Conservation (phyloP, 2,888 invertebrate genomes). For the Oeneis ivallda region DNA sequence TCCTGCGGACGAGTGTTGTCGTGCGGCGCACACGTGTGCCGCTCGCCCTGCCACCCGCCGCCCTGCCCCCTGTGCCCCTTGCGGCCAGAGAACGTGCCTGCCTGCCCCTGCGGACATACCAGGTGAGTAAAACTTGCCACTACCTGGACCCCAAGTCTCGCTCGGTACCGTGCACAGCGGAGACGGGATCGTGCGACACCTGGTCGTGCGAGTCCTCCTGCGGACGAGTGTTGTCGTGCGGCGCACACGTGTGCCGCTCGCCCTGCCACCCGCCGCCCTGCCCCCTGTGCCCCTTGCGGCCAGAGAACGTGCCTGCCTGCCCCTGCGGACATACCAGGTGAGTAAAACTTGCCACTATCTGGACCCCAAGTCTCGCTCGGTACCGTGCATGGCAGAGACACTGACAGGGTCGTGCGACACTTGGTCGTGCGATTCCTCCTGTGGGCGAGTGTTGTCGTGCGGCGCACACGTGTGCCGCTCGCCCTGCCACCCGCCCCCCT, state of each 20-base stretch:
- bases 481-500: slow-evolving; percentile 92
- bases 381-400: slow-evolving; percentile 59
- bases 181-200: too few species aligned
- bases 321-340: slow-evolving; percentile 68
- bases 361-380: slow-evolving; percentile 51
- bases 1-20: slow-evolving; percentile 79
- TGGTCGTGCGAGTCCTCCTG: slow-evolving; percentile 66
- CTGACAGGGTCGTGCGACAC: too few species aligned
- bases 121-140: slow-evolving; percentile 45
- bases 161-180: slow-evolving; percentile 56
- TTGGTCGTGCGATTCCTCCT: slow-evolving; percentile 87
- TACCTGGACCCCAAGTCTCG: slow-evolving; percentile 52
- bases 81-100: slow-evolving; percentile 52
- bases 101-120: slow-evolving; percentile 70
- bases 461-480: slow-evolving; percentile 94
- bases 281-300: slow-evolving; percentile 83
- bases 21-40: slow-evolving; percentile 95
- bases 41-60: slow-evolving; percentile 92
- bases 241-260: slow-evolving; percentile 92
- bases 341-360: slow-evolving; percentile 41
- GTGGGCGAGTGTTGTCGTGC: slow-evolving; percentile 91
- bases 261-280: slow-evolving; percentile 94
- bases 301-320: slow-evolving; percentile 55
- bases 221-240: slow-evolving; percentile 86
- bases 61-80: slow-evolving; percentile 87